A percentile compares a stretch with the other conserved stretches of the same genome.
phyloP scores from a whole-genome alignment of 2,888 invertebrate genomes.

The Macroteleia sp. region DNA sequence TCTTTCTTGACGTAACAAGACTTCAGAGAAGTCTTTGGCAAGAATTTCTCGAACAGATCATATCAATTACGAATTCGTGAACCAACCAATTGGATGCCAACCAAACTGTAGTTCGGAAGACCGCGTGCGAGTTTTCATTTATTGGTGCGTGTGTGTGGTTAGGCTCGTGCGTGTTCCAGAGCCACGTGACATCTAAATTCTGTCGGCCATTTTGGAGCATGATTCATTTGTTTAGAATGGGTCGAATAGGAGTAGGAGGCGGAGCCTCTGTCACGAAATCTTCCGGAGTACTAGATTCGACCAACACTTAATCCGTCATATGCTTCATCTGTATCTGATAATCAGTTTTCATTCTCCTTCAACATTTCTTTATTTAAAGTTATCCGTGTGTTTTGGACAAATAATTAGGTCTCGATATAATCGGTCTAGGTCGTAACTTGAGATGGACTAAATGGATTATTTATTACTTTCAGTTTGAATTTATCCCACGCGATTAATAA shows the following conservation, averaged over 20 bases:
- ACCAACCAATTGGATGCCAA: conserved; percentile 26
- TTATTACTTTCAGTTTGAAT: no score
- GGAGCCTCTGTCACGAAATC: conserved; percentile 82
- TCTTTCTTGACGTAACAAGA: no score
- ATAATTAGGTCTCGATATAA: no score
- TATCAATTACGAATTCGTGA: conserved; percentile 31
- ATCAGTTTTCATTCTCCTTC: neutral
- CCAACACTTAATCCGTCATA: conserved; percentile 69
- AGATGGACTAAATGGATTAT: no score
- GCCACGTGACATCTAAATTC: conserved; percentile 84
- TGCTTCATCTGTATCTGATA: no score
- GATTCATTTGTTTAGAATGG: conserved; percentile 84
- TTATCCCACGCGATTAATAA: no score
- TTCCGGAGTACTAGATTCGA: conserved; percentile 75
- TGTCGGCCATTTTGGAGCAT: conserved; percentile 84
- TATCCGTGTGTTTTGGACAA: no score
- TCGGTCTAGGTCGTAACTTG: no score
- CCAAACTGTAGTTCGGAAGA: conserved; percentile 35
- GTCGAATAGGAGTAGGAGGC: conserved; percentile 82
- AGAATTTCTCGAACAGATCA: conserved; percentile 16
- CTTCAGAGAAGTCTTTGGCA: no score
- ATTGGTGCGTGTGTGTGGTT: conserved; percentile 56
- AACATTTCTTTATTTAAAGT: no score
- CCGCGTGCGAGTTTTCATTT: conserved; percentile 44
- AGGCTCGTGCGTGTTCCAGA: conserved; percentile 54